Evolutionary conservation across 1,140 invertebrate genomes (phyloP).

Genomic region (Zaprionus tsacasi): DNA sequence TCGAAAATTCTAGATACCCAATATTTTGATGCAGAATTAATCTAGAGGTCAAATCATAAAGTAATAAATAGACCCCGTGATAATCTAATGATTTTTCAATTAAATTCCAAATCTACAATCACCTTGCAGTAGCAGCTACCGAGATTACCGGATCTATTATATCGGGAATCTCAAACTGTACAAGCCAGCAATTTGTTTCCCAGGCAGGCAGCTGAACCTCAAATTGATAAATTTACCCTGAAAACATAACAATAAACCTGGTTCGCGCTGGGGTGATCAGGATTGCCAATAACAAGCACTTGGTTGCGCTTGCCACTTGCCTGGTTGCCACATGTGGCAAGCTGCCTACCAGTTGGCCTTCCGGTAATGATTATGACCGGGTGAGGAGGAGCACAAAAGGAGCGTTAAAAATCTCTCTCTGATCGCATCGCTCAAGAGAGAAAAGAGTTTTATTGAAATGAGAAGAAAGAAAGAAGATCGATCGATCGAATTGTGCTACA

Average conservation of each 20-base stretch:
- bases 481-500: slow-evolving; percentile 68
- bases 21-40: no score
- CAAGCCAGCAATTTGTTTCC: not conserved
- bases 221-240: slow-evolving; percentile 47
- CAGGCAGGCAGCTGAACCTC: slow-evolving; percentile 5
- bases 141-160: not conserved
- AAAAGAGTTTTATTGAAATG: slow-evolving; percentile 75
- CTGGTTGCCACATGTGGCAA: slow-evolving; percentile 21
- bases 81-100: not conserved
- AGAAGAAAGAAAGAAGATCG: slow-evolving; percentile 9
- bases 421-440: slow-evolving; percentile 19
- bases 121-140: not conserved
- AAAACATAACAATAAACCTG: slow-evolving; percentile 77
- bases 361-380: slow-evolving; percentile 71
- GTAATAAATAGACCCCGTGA: not conserved
- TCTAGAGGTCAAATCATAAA: not conserved
- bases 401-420: slow-evolving; percentile 18
- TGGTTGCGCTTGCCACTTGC: slow-evolving; percentile 11
- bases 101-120: no score
- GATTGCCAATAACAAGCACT: slow-evolving; percentile 69
- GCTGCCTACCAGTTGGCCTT: slow-evolving; percentile 33
- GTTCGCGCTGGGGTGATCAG: slow-evolving; percentile 39
- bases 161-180: not conserved
- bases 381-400: not conserved
- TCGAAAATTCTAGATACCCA: no score